Conservation (phyloP, 2,113 vertebrate species). For the Heterotis niloticus region DNA sequence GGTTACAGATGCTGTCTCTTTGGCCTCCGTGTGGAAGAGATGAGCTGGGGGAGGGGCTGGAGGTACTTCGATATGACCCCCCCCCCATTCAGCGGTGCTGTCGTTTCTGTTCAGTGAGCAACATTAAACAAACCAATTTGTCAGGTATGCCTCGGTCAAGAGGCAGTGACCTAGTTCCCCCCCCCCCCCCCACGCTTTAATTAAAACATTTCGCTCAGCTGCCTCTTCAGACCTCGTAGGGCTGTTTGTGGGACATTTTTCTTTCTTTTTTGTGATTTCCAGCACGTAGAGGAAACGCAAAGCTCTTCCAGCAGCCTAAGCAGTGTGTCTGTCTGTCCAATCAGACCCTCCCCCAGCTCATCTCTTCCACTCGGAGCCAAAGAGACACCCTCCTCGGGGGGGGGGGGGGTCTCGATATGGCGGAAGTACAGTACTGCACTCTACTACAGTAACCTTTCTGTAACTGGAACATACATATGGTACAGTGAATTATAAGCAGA, state of each 20-base stretch:
- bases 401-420: no score
- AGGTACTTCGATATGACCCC: background rate
- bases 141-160: constrained; percentile 23
- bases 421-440: background rate
- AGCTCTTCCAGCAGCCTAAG: background rate
- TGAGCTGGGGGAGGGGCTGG: background rate
- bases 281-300: background rate
- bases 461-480: background rate
- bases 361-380: background rate
- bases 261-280: background rate
- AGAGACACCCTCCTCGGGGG: background rate
- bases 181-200: background rate
- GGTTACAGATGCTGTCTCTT: background rate
- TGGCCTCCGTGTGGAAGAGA: background rate
- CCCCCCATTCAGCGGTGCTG: constrained; percentile 1
- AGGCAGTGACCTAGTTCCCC: constrained; percentile 23
- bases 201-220: constrained; percentile 21
- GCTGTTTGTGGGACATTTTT: background rate
- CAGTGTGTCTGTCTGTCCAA: no score
- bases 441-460: background rate
- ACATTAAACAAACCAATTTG: constrained; percentile 27
- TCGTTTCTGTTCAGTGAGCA: constrained; percentile 20
- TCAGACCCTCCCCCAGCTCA: background rate
- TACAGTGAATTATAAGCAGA: no score
- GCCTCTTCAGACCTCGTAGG: background rate